Conservation (phyloP, 2,888 invertebrate genomes). For the Pseudoips prasinana region DNA sequence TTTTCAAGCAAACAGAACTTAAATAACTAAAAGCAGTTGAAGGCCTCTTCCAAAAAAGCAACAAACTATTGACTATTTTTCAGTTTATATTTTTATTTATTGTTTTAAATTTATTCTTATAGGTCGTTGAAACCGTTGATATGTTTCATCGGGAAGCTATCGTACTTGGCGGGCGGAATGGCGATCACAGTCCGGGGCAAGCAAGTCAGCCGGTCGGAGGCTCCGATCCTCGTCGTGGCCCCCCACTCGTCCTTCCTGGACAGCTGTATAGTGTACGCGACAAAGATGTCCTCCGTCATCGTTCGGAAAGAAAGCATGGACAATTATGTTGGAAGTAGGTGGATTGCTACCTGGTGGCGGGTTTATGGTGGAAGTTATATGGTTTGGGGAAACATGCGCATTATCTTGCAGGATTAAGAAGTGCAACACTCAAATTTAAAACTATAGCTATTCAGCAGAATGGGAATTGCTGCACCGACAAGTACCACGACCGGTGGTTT, state of each 20-base stretch:
- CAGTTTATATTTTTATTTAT: constrained; percentile 5
- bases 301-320: constrained; percentile 91
- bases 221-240: constrained; percentile 92
- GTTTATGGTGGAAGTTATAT: constrained; percentile 4
- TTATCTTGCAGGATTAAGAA: no score
- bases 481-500: no score
- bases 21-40: no score
- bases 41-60: no score
- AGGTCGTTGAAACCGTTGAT: constrained; percentile 84
- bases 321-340: constrained; percentile 94
- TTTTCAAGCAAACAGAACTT: no score
- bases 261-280: constrained; percentile 91
- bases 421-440: no score
- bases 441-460: no score
- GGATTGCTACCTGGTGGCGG: constrained; percentile 16
- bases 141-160: constrained; percentile 88
- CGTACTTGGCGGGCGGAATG: constrained; percentile 90
- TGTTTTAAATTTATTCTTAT: constrained; percentile 38
- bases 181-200: constrained; percentile 88
- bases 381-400: no score
- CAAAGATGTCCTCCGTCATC: constrained; percentile 92
- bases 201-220: constrained; percentile 88
- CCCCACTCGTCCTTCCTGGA: constrained; percentile 96
- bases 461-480: no score
- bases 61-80: no score